Evolutionary conservation across 2,888 invertebrate genomes (phyloP).

Genomic region (Agriopis leucophaearia): DNA sequence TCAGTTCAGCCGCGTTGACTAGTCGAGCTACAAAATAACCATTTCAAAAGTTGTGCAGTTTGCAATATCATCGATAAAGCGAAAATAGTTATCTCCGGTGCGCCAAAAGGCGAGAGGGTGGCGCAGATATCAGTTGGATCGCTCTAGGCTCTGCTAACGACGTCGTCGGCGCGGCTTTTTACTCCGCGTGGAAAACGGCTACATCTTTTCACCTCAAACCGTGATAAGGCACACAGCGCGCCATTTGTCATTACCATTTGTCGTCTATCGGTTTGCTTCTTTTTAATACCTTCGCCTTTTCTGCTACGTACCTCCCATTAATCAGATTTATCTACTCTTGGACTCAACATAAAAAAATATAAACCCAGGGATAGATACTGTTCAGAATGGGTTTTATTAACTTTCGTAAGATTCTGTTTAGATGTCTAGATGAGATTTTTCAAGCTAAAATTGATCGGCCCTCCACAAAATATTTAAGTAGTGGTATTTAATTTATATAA

Average conservation of each 20-base stretch:
- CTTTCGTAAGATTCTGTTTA: not conserved
- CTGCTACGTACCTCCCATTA: not conserved
- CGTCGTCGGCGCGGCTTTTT: slow-evolving; percentile 61
- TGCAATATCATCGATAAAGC: slow-evolving; percentile 58
- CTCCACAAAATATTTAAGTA: too few species aligned
- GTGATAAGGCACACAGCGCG: slow-evolving; percentile 68
- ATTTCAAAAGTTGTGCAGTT: slow-evolving; percentile 52
- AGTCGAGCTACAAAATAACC: slow-evolving; percentile 32
- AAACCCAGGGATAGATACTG: not conserved
- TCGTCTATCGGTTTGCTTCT: slow-evolving; percentile 51
- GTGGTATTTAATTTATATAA: too few species aligned
- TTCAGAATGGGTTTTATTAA: not conserved
- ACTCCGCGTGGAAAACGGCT: slow-evolving; percentile 66
- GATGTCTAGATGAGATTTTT: too few species aligned
- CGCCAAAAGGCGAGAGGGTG: slow-evolving; percentile 56
- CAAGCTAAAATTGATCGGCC: too few species aligned
- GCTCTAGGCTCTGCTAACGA: slow-evolving; percentile 63
- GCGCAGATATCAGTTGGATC: slow-evolving; percentile 64
- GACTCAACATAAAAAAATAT: not conserved
- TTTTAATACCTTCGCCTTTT: slow-evolving; percentile 27
- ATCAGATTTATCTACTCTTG: slow-evolving; percentile 2
- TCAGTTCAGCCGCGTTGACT: slow-evolving; percentile 23
- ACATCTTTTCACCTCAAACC: slow-evolving; percentile 66
- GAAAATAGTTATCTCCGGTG: slow-evolving; percentile 64
- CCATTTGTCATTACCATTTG: slow-evolving; percentile 77